Conservation (phyloP, 2,888 invertebrate genomes). For the Zelleria hepariella region DNA sequence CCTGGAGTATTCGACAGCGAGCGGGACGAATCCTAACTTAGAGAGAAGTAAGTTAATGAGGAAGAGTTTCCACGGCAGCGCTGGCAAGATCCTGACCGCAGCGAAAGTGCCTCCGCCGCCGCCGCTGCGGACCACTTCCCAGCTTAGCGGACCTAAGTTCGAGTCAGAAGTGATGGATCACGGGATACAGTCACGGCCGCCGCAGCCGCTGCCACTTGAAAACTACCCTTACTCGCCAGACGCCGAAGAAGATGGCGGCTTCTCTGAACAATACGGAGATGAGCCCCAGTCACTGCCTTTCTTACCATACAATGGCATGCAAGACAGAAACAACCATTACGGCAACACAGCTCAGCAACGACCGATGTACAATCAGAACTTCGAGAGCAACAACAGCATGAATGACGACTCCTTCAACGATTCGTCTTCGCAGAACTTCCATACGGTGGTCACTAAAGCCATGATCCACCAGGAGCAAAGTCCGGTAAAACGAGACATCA, state of each 20-base stretch:
- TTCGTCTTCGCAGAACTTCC: constrained; percentile 54
- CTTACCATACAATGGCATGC: constrained; percentile 65
- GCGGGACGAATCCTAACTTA: constrained; percentile 82
- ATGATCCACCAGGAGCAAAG: constrained; percentile 89
- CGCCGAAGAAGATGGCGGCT: constrained; percentile 55
- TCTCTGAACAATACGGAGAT: constrained; percentile 63
- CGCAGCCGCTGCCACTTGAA: constrained; percentile 47
- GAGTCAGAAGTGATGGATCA: constrained; percentile 68
- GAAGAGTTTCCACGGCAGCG: constrained; percentile 90
- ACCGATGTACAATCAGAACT: background rate
- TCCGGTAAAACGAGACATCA: constrained; percentile 68
- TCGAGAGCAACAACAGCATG: constrained; percentile 33
- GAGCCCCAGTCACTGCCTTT: constrained; percentile 77
- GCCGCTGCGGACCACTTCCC: constrained; percentile 88
- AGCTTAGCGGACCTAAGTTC: constrained; percentile 80
- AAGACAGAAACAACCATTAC: constrained; percentile 43
- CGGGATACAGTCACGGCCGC: constrained; percentile 49
- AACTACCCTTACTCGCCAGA: constrained; percentile 36
- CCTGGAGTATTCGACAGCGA: constrained; percentile 79
- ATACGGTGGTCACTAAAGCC: constrained; percentile 85
- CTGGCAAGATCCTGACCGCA: constrained; percentile 83
- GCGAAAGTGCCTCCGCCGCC: constrained; percentile 90
- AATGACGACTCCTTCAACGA: constrained; percentile 40
- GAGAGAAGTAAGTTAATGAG: constrained; percentile 90
- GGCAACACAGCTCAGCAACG: background rate